Evolutionary conservation across 1,140 invertebrate species (phyloP).

Genomic region (Apis dorsata): DNA sequence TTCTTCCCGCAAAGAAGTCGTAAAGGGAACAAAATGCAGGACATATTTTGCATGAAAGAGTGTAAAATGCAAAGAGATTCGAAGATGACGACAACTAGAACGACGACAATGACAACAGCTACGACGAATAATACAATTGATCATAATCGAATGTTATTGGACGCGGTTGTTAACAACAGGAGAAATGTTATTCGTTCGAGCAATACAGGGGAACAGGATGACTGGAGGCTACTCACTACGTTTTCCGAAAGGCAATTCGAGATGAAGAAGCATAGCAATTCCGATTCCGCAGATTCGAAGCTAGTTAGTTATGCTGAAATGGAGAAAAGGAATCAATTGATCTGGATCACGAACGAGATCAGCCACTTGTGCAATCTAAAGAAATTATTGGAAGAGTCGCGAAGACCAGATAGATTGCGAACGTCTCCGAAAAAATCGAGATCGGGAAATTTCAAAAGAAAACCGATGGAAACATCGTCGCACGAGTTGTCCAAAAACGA

Average conservation of each 20-base stretch:
- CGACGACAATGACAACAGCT: conserved; percentile 48
- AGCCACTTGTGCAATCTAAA: conserved; percentile 80
- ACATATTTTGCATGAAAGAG: conserved; percentile 67
- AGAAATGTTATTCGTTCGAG: conserved; percentile 56
- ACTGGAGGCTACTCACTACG: conserved; percentile 74
- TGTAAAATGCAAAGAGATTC: conserved; percentile 63
- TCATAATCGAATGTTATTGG: conserved; percentile 67
- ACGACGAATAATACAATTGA: conserved; percentile 68
- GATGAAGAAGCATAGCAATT: conserved; percentile 64
- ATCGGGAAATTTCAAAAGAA: conserved; percentile 53
- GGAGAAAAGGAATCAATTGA: conserved; percentile 80
- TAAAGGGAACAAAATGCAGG: conserved; percentile 65
- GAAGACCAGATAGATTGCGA: conserved; percentile 64
- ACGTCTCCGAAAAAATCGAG: conserved; percentile 66
- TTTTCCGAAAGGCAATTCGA: conserved; percentile 72
- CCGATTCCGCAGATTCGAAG: conserved; percentile 71
- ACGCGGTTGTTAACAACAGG: conserved; percentile 64
- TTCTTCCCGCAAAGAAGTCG: conserved; percentile 72
- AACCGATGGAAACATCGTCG: conserved; percentile 25
- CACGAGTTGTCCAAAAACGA: conserved; percentile 21
- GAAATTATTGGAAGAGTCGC: conserved; percentile 75
- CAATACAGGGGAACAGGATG: conserved; percentile 55
- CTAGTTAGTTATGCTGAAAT: conserved; percentile 77
- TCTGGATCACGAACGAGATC: conserved; percentile 81
- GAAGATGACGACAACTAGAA: conserved; percentile 63